A percentile compares a stretch with the other conserved stretches of the same genome.
Evolutionary conservation across 2,888 invertebrate species (phyloP).

Genomic region (Scaptodrosophila latifasciaeformis): DNA sequence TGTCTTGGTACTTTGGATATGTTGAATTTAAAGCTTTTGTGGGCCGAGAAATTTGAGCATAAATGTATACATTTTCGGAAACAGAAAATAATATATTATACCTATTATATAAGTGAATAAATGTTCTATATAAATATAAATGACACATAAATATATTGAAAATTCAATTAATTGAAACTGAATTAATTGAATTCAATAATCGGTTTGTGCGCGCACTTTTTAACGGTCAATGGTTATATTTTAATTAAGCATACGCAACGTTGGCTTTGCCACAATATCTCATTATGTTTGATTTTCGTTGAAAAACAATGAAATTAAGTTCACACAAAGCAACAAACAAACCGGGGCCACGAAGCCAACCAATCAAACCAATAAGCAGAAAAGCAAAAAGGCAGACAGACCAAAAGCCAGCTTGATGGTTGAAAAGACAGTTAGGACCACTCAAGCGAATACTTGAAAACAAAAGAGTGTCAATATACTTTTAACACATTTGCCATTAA

Average conservation of each 20-base stretch:
- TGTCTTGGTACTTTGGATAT: too few relatives aligned
- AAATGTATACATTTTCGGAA: too few relatives aligned
- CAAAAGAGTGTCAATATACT: conserved; percentile 41
- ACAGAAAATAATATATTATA: too few relatives aligned
- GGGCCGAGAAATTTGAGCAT: too few relatives aligned
- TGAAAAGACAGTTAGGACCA: background rate
- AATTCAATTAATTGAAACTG: background rate
- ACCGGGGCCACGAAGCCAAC: background rate
- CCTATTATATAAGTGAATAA: too few relatives aligned
- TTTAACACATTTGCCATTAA: conserved; percentile 61
- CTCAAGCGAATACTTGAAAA: conserved; percentile 37
- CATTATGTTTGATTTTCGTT: conserved; percentile 59
- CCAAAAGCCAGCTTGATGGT: conserved; percentile 4
- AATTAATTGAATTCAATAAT: conserved; percentile 7
- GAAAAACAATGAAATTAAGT: conserved; percentile 53
- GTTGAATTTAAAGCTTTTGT: too few relatives aligned
- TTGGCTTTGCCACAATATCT: conserved; percentile 42
- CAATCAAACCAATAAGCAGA: background rate
- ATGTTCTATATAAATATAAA: too few relatives aligned
- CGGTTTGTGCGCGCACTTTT: background rate
- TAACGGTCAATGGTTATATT: conserved; percentile 1
- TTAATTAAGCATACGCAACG: conserved; percentile 47
- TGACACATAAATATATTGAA: too few relatives aligned
- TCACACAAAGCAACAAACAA: background rate
- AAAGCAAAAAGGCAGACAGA: background rate